These are phyloP conservation scores for Penaeus monodon DNA, from an alignment of 2,888 invertebrate species.

Conservation along the genomic window DNA sequence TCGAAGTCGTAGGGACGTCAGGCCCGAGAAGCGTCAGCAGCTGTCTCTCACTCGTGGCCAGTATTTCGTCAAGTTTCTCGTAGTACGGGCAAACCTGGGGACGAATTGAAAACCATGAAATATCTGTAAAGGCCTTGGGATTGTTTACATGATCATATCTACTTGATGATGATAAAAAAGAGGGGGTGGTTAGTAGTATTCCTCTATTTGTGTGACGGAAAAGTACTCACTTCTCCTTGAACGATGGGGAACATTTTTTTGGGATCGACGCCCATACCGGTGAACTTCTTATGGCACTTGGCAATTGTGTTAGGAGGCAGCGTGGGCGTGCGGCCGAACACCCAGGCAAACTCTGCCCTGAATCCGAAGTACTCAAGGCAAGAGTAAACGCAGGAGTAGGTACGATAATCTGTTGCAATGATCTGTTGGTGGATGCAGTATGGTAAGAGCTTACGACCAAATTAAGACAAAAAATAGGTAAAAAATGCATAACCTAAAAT, in stretches of 20 bases:
- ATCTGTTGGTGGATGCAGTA: conserved; percentile 25
- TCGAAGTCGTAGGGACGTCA: not conserved
- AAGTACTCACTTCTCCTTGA: conserved; percentile 36
- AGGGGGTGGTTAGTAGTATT: no score
- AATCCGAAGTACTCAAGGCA: conserved; percentile 58
- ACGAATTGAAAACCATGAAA: not conserved
- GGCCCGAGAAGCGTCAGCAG: conserved; percentile 29
- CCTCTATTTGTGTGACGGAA: not conserved
- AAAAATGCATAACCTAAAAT: no score
- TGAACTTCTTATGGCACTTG: conserved; percentile 25
- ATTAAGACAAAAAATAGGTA: not conserved
- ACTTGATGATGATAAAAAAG: not conserved
- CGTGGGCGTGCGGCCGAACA: conserved; percentile 48
- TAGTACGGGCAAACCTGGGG: conserved; percentile 33
- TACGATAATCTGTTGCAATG: conserved; percentile 52
- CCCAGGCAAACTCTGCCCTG: conserved; percentile 58
- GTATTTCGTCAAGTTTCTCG: conserved; percentile 27
- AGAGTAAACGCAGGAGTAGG: conserved; percentile 60
- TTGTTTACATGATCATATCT: not conserved
- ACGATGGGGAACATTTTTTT: conserved; percentile 42
- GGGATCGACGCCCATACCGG: conserved; percentile 21
- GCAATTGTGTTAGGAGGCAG: conserved; percentile 16
- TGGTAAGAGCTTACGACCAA: not conserved
- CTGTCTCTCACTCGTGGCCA: conserved; percentile 30
- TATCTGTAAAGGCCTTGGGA: not conserved